phyloP scores from a whole-genome alignment of 2,888 invertebrate species.

The Vesta saturnalis region DNA sequence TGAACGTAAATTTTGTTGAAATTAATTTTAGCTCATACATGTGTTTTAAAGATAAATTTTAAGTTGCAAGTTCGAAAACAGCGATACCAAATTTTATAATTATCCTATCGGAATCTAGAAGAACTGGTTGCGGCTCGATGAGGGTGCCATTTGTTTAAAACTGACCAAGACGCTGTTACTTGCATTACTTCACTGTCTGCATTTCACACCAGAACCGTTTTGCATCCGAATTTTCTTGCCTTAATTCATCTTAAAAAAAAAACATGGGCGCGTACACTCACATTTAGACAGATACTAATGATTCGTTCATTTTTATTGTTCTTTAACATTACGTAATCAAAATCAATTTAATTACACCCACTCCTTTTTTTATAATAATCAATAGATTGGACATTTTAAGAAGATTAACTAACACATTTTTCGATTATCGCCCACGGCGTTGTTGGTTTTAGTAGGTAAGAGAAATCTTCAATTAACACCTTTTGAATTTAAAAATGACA shows the following conservation, averaged over 20 bases:
- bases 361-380: conserved; percentile 12
- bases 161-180: conserved; percentile 48
- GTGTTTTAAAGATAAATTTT: conserved; percentile 54
- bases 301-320: conserved; percentile 12
- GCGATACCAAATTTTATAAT: conserved; percentile 60
- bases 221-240: conserved; percentile 32
- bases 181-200: conserved; percentile 47
- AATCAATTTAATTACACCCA: conserved; percentile 32
- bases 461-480: conserved; percentile 31
- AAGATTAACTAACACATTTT: conserved; percentile 28
- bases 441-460: conserved; percentile 16
- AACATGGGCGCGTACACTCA: conserved; percentile 9
- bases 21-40: conserved; percentile 53
- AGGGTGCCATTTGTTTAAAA: conserved; percentile 57
- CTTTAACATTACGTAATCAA: not conserved
- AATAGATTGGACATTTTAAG: conserved; percentile 21
- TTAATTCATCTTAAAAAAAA: conserved; percentile 3
- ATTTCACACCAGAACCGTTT: conserved; percentile 40
- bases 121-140: conserved; percentile 56
- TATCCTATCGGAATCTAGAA: conserved; percentile 60
- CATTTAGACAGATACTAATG: not conserved
- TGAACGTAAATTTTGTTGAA: conserved; percentile 28
- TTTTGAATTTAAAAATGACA: conserved; percentile 21
- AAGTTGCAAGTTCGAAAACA: conserved; percentile 53
- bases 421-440: conserved; percentile 17